Evolutionary conservation across 2,797 vertebrate species (phyloP), one percentile per base, ranked within the genome.

Genomic region (Meriones psammophilus): DNA sequence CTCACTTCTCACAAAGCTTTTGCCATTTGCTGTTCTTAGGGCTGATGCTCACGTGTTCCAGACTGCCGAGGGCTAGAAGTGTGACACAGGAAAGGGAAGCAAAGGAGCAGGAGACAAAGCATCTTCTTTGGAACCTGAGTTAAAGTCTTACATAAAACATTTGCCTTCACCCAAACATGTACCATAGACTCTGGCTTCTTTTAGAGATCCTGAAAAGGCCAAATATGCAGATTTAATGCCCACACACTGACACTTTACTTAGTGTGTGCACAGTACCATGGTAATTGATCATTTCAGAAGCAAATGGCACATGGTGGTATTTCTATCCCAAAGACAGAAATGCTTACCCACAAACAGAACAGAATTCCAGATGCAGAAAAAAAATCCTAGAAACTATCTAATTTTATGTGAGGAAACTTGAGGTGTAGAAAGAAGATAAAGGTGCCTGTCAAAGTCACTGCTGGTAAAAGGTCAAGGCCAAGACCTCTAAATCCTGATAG

Each of bases 241-340:
- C 90, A 88, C 92, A 96, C 68, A 20, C 20, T 68, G 73, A 88
- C 14, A 91, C 36, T 13, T 92, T 39, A 68, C 26, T 85, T 36
- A 33, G 24, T 39, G 76, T 81, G 24, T 88, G 88, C 30, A 90
- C 62, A 89, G 91, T 50, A 80, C 33, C 56, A 58, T 1, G 10
- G 91, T 58, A 88, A 95, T 0, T 87, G 86, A 89, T 81, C 71
- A 90, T 54, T 96, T 95, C 80, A 92, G 76, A 91, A 94, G 79
- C 60, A 91, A 97, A 92, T 58, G 46, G 60, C 64, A 92, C 28
- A 66, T 28, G 3, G 60, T 85, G 28, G 54, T 60, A 95, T 92
- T 69, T 91, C 62, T 77, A 89, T 87, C 77, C 73, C 85, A 92
- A 69, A 24, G 58, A 28, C 94, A 95, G 69, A 96, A 93, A 89